phyloP scores from a whole-genome alignment of 2,797 vertebrate genomes.

The Lithobates sylvaticus region DNA sequence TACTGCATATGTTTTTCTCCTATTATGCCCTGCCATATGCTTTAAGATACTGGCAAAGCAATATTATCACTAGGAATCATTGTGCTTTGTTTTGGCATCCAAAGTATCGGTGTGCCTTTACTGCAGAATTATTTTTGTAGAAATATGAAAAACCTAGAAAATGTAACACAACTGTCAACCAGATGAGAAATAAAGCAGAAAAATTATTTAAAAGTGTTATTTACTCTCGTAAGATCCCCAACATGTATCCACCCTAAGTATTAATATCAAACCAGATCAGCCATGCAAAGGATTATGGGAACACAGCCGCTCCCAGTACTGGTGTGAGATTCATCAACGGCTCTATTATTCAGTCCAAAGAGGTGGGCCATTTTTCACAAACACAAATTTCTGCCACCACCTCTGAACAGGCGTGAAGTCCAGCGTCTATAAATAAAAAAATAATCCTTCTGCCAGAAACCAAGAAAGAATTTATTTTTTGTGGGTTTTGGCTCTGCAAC shows the following conservation, averaged over 20 bases:
- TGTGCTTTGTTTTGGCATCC: no score
- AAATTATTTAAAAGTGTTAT: background rate
- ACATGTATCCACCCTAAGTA: background rate
- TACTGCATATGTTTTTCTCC: no score
- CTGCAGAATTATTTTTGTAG: no score
- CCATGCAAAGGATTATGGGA: constrained; percentile 16
- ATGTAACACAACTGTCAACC: background rate
- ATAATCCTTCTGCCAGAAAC: constrained; percentile 1
- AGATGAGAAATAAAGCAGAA: background rate
- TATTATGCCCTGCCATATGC: no score
- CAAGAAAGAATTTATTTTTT: constrained; percentile 28
- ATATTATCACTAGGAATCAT: no score
- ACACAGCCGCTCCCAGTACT: background rate
- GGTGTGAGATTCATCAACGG: background rate
- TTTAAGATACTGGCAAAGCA: no score
- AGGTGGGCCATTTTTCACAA: constrained; percentile 4
- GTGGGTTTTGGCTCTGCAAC: constrained; percentile 14
- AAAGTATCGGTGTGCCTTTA: no score
- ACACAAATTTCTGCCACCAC: constrained; percentile 21
- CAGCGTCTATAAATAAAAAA: constrained; percentile 44
- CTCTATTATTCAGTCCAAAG: constrained; percentile 11
- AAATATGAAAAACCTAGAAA: background rate
- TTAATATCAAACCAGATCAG: background rate
- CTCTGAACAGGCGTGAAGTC: constrained; percentile 38
- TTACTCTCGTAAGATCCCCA: background rate